Conservation (phyloP, 2,797 vertebrate genomes). For the Sebastes paucispinis region DNA sequence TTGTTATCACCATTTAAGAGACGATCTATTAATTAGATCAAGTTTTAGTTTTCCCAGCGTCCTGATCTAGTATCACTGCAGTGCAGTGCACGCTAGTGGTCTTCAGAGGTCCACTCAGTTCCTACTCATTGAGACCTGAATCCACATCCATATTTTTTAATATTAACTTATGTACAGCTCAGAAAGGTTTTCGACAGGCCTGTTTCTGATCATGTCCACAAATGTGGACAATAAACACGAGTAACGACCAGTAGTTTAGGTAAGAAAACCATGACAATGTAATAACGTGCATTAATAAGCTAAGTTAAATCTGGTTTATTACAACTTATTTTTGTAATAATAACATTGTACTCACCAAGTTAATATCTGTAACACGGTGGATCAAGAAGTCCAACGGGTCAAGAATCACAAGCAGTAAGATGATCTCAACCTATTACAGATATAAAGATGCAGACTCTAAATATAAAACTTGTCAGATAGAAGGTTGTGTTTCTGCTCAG, state of each 20-base stretch:
- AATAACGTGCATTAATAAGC: not conserved
- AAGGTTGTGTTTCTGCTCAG: not conserved
- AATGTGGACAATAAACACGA: not conserved
- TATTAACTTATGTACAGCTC: not conserved
- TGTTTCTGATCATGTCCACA: not conserved
- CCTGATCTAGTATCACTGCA: not conserved
- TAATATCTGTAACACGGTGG: not conserved
- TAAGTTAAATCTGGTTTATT: not conserved
- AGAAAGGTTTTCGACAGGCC: not conserved
- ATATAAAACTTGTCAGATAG: too few species aligned
- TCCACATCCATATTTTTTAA: not conserved
- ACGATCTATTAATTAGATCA: not conserved
- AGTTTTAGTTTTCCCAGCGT: not conserved
- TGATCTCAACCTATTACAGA: not conserved
- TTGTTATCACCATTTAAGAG: not conserved
- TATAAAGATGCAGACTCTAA: not conserved
- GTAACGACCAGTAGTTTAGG: not conserved
- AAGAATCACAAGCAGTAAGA: not conserved
- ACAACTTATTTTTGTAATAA: not conserved
- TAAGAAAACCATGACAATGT: not conserved
- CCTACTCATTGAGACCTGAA: not conserved
- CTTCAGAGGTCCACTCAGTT: not conserved
- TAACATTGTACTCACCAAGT: not conserved
- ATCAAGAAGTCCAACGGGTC: not conserved
- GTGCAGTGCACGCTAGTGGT: not conserved